Conservation (phyloP, 1,140 invertebrate genomes). For the Agrilus planipennis region DNA sequence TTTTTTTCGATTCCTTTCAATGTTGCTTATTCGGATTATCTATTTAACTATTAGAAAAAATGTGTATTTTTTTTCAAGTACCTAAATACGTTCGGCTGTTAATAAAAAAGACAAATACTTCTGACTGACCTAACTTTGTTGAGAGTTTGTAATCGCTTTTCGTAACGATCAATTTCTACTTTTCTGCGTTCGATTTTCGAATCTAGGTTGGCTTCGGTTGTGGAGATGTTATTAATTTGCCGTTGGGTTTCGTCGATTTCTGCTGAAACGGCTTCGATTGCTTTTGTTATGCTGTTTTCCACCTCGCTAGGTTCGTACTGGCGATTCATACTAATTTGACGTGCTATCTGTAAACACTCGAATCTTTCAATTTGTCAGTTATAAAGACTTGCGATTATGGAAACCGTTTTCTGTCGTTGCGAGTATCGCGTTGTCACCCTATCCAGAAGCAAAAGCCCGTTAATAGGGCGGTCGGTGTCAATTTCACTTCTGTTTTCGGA, state of each 20-base stretch:
- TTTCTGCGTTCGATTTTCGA: slow-evolving; percentile 84
- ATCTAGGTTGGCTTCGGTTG: slow-evolving; percentile 76
- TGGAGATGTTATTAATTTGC: slow-evolving; percentile 72
- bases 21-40: too few relatives aligned
- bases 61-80: background rate
- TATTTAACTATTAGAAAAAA: too few relatives aligned
- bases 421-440: too few relatives aligned
- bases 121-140: slow-evolving; percentile 72
- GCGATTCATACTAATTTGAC: slow-evolving; percentile 40
- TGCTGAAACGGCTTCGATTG: slow-evolving; percentile 51
- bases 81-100: background rate
- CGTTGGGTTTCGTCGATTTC: slow-evolving; percentile 61
- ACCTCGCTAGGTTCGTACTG: slow-evolving; percentile 76
- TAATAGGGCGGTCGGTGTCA: too few relatives aligned
- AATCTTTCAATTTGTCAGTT: too few relatives aligned
- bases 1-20: too few relatives aligned
- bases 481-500: too few relatives aligned
- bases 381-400: too few relatives aligned
- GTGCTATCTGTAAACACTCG: slow-evolving; percentile 34
- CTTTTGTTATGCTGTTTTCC: slow-evolving; percentile 58
- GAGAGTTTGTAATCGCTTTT: slow-evolving; percentile 83
- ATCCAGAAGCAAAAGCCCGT: too few relatives aligned
- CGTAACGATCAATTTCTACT: slow-evolving; percentile 81
- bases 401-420: too few relatives aligned
- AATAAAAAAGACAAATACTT: background rate